Evolutionary conservation across 2,797 vertebrate species (phyloP), one percentile per base, ranked within the genome.

Genomic region (Alauda arvensis): DNA sequence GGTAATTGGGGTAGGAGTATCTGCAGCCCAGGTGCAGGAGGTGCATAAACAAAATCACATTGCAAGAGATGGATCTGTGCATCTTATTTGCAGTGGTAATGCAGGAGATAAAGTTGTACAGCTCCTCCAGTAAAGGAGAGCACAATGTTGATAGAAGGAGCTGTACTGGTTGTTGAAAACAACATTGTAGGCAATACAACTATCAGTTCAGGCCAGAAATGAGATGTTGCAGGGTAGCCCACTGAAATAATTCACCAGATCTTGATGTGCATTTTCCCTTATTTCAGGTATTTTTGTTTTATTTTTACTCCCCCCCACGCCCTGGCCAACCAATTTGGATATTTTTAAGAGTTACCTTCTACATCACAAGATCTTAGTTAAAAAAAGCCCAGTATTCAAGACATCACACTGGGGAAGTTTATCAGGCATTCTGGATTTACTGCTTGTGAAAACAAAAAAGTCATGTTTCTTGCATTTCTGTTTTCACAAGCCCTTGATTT

Each of bases 261-360:
- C 18, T 28, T 45, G 37, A 33, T 71, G 28, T 71, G 11, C 9
- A 28, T 71, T 91, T 91, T 57, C 15, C 34, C 34, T 34, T 60
- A 53, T 29, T 81, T 78, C 60, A 53, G 5, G 3, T 7, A 2
- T 62, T 77, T 51, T 9, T 33, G 3, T 34, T 62, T 61, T 62
- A 8, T 16, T 26, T 26, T 29, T 31, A 20, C 17, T 9, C 21
- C 6, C 6, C 8, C 1, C 7, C 3, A 2, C 24, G 10, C 3
- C 13, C 19, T 1, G 0, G 7, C 11, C 20, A 63, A 34, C 5
- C 25, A 48, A 23, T 75, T 45, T 78, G 17, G 7, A 53, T 61
- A 8, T 31, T 71, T 80, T 75, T 34, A 76, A 52, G 34, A 39
- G 14, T 55, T 72, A 18, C n/a, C n/a, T 26, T 62, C 49, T 72